Evolutionary conservation across 2,113 vertebrate genomes (phyloP).

Genomic region (Rynchops niger): DNA sequence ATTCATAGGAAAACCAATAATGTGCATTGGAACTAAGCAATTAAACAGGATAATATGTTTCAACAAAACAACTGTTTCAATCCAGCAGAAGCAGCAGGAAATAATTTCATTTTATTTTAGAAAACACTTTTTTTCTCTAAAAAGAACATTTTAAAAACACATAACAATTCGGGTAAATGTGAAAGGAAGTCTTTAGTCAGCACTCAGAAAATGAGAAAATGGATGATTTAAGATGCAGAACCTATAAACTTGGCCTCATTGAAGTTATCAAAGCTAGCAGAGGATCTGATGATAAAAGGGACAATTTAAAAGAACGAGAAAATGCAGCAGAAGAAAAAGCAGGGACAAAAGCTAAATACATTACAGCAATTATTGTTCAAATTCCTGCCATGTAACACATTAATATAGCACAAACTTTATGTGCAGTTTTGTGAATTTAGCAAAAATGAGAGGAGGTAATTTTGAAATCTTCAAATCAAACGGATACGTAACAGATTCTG

Average conservation of each 20-base stretch:
- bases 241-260: conserved; percentile 3
- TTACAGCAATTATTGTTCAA: conserved; percentile 19
- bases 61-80: conserved; percentile 47
- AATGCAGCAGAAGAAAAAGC: neutral
- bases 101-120: neutral
- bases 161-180: conserved; percentile 50
- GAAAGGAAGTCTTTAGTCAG: conserved; percentile 41
- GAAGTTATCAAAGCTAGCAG: conserved; percentile 31
- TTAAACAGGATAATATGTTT: conserved; percentile 55
- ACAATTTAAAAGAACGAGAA: conserved; percentile 16
- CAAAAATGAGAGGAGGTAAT: neutral
- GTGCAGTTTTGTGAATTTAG: neutral
- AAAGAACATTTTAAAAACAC: conserved; percentile 36
- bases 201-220: conserved; percentile 64
- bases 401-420: neutral
- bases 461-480: neutral
- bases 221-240: conserved; percentile 44
- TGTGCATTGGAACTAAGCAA: conserved; percentile 19
- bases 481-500: neutral
- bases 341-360: neutral
- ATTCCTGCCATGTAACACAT: neutral
- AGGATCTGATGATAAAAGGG: neutral
- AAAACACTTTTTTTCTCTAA: neutral
- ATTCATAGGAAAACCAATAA: neutral
- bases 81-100: conserved; percentile 56